Conservation (phyloP, 2,113 vertebrate genomes). For the Marmota monax region DNA sequence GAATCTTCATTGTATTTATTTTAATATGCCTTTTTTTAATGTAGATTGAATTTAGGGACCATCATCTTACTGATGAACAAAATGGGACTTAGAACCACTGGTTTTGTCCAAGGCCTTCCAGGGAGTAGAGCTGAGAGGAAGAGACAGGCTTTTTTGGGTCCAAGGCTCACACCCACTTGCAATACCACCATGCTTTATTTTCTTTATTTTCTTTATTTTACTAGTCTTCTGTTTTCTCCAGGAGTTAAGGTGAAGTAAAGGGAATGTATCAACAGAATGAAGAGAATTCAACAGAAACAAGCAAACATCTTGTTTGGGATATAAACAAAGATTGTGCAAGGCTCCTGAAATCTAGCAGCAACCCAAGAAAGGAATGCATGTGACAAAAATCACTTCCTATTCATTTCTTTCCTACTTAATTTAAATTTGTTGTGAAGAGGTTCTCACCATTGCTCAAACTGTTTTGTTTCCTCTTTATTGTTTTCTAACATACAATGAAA, state of each 20-base stretch:
- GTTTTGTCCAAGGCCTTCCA: not conserved
- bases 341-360: not conserved
- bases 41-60: too few relatives aligned
- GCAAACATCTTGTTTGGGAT: not conserved
- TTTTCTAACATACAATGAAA: slow-evolving; percentile 36
- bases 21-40: too few relatives aligned
- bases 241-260: not conserved
- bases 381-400: not conserved
- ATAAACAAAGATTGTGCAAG: not conserved
- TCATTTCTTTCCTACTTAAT: slow-evolving; percentile 28
- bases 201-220: slow-evolving; percentile 15
- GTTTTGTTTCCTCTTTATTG: not conserved
- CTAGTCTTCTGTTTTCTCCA: not conserved
- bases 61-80: not conserved
- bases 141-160: not conserved
- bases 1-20: not conserved
- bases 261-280: not conserved
- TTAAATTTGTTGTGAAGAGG: slow-evolving; percentile 8
- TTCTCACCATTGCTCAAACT: not conserved
- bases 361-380: not conserved
- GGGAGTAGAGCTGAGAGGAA: not conserved
- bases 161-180: not conserved
- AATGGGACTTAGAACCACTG: not conserved
- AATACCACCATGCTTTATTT: not conserved
- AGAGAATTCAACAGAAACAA: slow-evolving; percentile 39